A percentile compares a stretch with the other conserved stretches of the same genome.
Evolutionary conservation across 2,797 vertebrate genomes (phyloP).

Genomic region (Ciconia nigra): DNA sequence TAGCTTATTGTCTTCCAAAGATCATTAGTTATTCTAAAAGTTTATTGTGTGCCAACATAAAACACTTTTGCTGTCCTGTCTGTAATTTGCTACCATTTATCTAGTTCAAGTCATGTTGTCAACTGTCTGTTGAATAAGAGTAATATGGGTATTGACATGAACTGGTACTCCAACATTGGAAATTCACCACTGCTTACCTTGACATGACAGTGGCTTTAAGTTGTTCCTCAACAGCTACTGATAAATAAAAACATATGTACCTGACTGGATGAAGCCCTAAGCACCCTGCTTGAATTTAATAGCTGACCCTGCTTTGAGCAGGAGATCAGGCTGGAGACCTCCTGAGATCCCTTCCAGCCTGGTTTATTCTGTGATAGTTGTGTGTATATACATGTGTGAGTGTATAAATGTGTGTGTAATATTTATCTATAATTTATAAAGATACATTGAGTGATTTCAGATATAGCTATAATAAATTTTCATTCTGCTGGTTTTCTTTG

Average conservation of each 20-base stretch:
- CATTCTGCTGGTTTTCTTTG: slow-evolving; percentile 46
- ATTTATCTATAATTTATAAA: background rate
- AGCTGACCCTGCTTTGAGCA: background rate
- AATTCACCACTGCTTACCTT: background rate
- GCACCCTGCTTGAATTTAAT: background rate
- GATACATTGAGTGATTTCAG: background rate
- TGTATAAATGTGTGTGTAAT: background rate
- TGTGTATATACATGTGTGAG: background rate
- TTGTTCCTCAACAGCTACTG: background rate
- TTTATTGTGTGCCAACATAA: background rate
- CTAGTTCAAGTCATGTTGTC: background rate
- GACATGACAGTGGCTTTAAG: background rate
- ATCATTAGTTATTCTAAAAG: background rate
- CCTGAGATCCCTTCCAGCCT: background rate
- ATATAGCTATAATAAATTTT: slow-evolving; percentile 31
- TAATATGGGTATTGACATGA: fast-evolving
- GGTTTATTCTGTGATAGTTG: background rate
- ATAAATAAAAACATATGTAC: background rate
- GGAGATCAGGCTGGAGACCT: background rate
- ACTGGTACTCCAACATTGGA: fast-evolving
- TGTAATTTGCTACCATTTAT: background rate
- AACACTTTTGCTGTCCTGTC: background rate
- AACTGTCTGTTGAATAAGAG: background rate
- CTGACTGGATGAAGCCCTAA: background rate
- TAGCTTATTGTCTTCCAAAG: background rate